Evolutionary conservation across 2,888 invertebrate genomes (phyloP).

Genomic region (Boloria selene): DNA sequence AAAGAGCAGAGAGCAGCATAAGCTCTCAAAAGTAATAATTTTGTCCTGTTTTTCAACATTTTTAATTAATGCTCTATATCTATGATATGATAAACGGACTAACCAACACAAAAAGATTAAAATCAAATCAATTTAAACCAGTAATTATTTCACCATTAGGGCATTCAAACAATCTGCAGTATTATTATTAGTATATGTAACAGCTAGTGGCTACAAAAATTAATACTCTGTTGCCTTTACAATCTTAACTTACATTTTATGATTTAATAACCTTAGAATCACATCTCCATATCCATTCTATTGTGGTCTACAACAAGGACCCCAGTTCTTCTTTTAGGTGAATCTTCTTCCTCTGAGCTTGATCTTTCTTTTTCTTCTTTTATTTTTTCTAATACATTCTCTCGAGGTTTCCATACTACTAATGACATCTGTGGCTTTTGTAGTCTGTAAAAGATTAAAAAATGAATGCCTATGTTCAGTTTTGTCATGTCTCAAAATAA

Average conservation of each 20-base stretch:
- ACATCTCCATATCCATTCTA: conserved; percentile 71
- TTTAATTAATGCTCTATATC: too few relatives aligned
- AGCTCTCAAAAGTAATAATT: too few relatives aligned
- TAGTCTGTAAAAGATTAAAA: conserved; percentile 62
- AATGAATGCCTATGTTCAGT: conserved; percentile 11
- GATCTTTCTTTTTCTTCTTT: conserved; percentile 54
- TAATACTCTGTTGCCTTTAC: conserved; percentile 1
- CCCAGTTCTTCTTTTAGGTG: conserved; percentile 57
- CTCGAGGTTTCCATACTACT: conserved; percentile 91
- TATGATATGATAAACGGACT: too few relatives aligned
- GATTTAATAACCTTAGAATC: conserved; percentile 41
- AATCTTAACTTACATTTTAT: conserved; percentile 1
- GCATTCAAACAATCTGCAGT: too few relatives aligned
- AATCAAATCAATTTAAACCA: too few relatives aligned
- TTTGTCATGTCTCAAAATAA: too few relatives aligned
- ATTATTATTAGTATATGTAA: neutral
- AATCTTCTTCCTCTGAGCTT: conserved; percentile 49
- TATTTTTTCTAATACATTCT: conserved; percentile 66
- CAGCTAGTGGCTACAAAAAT: neutral
- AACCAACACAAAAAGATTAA: too few relatives aligned
- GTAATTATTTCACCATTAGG: too few relatives aligned
- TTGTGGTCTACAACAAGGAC: conserved; percentile 57
- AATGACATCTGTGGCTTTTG: conserved; percentile 90
- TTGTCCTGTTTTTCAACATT: too few relatives aligned
- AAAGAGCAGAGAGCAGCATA: too few relatives aligned